phyloP scores from a whole-genome alignment of 1,140 invertebrate species.

The Arion vulgaris region DNA sequence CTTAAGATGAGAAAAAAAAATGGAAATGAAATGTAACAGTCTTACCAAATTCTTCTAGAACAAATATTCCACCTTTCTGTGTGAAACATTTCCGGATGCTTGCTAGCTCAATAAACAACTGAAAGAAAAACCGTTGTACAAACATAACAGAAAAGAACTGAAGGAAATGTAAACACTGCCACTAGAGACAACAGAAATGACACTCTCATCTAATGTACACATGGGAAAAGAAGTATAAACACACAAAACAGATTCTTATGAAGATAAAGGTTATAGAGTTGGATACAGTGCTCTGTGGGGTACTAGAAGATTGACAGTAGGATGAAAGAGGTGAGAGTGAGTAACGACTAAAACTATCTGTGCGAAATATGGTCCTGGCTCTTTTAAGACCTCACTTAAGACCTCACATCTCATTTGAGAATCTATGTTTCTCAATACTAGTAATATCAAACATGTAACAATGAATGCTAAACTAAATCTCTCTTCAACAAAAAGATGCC shows the following conservation, averaged over 20 bases:
- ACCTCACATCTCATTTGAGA: neutral
- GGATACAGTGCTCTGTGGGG: neutral
- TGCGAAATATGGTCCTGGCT: conserved; percentile 6
- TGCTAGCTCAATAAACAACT: conserved; percentile 99
- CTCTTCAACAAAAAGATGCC: neutral
- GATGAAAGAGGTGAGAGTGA: neutral
- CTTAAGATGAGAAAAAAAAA: conserved; percentile 34
- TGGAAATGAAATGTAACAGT: conserved; percentile 68
- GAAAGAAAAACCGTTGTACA: conserved; percentile 75
- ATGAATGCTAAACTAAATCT: conserved; percentile 3
- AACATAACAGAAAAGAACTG: conserved; percentile 55
- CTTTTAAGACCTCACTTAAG: neutral
- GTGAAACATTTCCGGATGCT: conserved; percentile 99
- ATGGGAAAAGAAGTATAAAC: neutral
- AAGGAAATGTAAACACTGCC: conserved; percentile 29
- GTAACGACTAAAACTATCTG: conserved; percentile 4
- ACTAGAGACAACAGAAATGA: conserved; percentile 20
- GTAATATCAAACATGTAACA: conserved; percentile 15
- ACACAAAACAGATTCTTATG: neutral
- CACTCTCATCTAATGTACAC: conserved; percentile 22
- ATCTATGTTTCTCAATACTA: neutral
- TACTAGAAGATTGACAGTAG: neutral
- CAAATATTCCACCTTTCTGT: conserved; percentile 98
- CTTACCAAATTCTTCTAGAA: conserved; percentile 87
- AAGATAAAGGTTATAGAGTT: neutral